These are phyloP conservation scores for Phenganax subtilis DNA, from an alignment of 92 coral and sea anemone genomes.

Conservation along the genomic window DNA sequence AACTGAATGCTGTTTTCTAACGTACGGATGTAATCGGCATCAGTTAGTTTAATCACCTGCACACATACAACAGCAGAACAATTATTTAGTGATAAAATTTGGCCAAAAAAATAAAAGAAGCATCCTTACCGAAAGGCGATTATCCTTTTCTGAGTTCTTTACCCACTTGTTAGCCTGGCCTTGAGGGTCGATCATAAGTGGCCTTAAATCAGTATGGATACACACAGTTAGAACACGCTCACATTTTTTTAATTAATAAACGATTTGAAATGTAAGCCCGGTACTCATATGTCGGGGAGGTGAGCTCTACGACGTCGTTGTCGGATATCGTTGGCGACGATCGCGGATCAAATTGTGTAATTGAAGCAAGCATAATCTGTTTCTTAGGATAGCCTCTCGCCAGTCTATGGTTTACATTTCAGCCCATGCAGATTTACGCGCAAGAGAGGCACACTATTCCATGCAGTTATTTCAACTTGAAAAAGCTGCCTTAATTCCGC, in stretches of 20 bases:
- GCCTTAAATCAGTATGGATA: conserved; percentile 53
- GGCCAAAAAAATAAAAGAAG: neutral
- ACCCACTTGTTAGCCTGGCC: conserved; percentile 99
- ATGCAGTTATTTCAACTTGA: neutral
- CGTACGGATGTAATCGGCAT: conserved; percentile 90
- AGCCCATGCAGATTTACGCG: no score
- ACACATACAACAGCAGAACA: neutral
- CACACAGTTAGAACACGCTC: neutral
- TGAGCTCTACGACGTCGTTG: no score
- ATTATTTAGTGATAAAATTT: neutral
- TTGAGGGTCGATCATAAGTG: conserved; percentile 98
- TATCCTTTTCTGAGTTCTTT: conserved; percentile 93
- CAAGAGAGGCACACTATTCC: no score
- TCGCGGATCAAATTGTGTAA: no score
- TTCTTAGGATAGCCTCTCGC: no score
- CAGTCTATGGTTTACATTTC: no score
- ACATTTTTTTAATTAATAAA: no score
- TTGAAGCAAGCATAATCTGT: no score
- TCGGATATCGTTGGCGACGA: no score
- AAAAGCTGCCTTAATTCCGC: no score
- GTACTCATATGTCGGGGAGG: no score
- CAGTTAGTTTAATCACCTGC: conserved; percentile 94
- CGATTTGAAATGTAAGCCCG: no score
- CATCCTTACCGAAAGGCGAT: conserved; percentile 78
- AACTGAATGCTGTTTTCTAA: conserved; percentile 98